These are phyloP conservation scores for Ibycter americanus DNA, from an alignment of 2,797 vertebrate species.

Conservation along the genomic window DNA sequence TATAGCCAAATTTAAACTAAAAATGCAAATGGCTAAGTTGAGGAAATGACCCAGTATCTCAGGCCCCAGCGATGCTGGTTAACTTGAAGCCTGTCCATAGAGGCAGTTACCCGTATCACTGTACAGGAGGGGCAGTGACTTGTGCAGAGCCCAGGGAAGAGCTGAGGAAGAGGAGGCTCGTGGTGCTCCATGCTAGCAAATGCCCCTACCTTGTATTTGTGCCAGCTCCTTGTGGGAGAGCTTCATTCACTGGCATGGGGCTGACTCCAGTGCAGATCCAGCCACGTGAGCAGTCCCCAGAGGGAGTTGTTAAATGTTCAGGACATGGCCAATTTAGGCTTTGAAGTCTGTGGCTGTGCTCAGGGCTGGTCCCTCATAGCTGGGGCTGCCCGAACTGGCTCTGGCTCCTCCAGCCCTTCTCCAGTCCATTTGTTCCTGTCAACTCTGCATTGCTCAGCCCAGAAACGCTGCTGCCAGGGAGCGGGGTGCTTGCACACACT, in stretches of 20 bases:
- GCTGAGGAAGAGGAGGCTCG: background rate
- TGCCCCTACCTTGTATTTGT: background rate
- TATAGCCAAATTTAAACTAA: background rate
- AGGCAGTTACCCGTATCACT: background rate
- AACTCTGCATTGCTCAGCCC: background rate
- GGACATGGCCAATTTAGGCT: background rate
- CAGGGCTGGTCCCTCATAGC: background rate
- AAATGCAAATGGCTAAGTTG: background rate
- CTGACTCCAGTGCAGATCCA: background rate
- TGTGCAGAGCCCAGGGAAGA: background rate
- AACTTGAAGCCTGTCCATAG: background rate
- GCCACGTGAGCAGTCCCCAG: background rate
- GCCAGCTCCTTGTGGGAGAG: background rate
- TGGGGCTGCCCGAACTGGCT: background rate
- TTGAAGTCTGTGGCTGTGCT: background rate
- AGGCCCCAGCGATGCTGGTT: background rate
- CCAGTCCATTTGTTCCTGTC: constrained; percentile 21
- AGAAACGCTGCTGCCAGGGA: background rate
- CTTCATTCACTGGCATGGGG: background rate
- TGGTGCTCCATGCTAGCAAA: background rate
- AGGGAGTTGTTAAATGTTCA: background rate
- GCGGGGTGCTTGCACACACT: fast-evolving
- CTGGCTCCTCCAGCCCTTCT: constrained; percentile 5
- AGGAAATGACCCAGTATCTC: background rate
- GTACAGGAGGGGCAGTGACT: background rate